These are phyloP conservation scores for Bergia puertoricense DNA, from an alignment of 92 coral and sea anemone species.

Conservation along the genomic window DNA sequence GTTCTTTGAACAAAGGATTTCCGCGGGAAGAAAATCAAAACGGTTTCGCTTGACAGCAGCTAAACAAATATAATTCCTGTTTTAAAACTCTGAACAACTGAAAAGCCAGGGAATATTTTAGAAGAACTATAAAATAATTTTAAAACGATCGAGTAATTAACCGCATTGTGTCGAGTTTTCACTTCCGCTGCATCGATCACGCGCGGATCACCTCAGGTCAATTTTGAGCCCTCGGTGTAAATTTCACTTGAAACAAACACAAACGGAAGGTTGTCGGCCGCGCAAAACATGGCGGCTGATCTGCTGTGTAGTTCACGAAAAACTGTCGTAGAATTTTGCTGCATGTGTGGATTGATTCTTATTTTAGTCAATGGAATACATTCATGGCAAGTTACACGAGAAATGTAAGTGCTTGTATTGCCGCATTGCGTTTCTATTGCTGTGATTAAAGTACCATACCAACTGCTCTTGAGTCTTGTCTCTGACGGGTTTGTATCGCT, in stretches of 20 bases:
- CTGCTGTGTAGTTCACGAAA: slow-evolving; percentile 20
- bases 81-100: neutral
- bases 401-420: slow-evolving; percentile 25
- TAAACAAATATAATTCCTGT: neutral
- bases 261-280: slow-evolving; percentile 27
- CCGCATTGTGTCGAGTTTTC: neutral
- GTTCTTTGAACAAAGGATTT: slow-evolving; percentile 8
- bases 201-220: slow-evolving; percentile 23
- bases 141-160: neutral
- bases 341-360: slow-evolving; percentile 33
- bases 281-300: slow-evolving; percentile 46
- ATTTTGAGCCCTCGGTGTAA: slow-evolving; percentile 42
- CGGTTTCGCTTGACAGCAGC: slow-evolving; percentile 22
- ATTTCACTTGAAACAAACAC: slow-evolving; percentile 17
- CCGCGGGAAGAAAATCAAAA: neutral
- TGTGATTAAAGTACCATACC: slow-evolving; percentile 39
- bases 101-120: neutral
- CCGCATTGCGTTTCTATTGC: slow-evolving; percentile 29
- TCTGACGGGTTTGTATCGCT: neutral
- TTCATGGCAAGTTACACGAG: slow-evolving; percentile 21
- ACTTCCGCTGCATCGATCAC: slow-evolving; percentile 20
- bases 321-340: slow-evolving; percentile 35
- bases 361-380: slow-evolving; percentile 15
- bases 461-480: slow-evolving; percentile 9
- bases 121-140: neutral